Conservation (phyloP, 2,113 vertebrate genomes). For the Pandion haliaetus region DNA sequence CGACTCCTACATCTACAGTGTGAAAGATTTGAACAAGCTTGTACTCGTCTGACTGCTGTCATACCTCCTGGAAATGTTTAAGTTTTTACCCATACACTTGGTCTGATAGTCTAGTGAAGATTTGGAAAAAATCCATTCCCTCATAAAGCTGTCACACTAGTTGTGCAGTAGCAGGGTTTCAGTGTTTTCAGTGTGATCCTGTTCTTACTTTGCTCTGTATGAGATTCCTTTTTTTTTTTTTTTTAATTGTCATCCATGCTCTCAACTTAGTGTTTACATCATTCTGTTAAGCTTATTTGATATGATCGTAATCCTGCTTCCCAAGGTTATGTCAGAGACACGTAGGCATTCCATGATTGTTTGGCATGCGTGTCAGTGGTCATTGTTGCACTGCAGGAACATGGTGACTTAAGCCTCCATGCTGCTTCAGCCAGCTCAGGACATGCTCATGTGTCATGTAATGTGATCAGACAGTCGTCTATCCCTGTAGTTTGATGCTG, state of each 20-base stretch:
- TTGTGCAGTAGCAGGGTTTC: background rate
- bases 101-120: background rate
- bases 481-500: background rate
- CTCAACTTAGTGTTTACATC: background rate
- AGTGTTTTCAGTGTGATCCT: background rate
- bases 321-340: background rate
- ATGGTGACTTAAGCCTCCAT: accelerated
- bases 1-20: background rate
- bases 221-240: background rate
- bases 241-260: background rate
- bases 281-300: background rate
- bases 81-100: background rate
- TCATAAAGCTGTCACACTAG: background rate
- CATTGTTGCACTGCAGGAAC: background rate
- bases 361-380: background rate
- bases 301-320: background rate
- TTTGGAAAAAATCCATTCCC: background rate
- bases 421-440: background rate
- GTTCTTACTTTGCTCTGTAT: background rate
- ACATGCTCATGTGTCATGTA: accelerated
- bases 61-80: background rate
- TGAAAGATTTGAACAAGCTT: background rate
- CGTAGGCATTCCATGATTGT: background rate
- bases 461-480: background rate
- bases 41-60: background rate